A percentile compares a stretch with the other conserved stretches of the same genome.
These are phyloP conservation scores for Trematomus bernacchii DNA, from an alignment of 2,797 vertebrate species.

Conservation along the genomic window DNA sequence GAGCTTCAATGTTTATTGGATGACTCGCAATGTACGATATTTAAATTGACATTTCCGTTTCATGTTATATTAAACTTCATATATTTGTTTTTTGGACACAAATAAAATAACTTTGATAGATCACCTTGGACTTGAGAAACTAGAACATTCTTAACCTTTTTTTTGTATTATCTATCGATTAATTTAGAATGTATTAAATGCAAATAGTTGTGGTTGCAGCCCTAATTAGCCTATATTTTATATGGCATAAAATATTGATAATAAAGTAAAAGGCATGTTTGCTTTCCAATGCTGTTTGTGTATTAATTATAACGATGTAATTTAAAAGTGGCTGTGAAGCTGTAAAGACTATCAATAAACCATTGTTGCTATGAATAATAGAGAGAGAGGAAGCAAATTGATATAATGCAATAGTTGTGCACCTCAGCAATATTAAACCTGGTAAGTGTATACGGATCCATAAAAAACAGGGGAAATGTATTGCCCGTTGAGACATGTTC, in stretches of 20 bases:
- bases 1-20: not conserved
- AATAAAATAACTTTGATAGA: too few species aligned
- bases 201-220: too few species aligned
- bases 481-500: slow-evolving; percentile 79
- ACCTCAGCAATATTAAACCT: slow-evolving; percentile 76
- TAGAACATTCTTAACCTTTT: too few species aligned
- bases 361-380: slow-evolving; percentile 73
- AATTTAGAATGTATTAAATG: too few species aligned
- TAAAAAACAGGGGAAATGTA: slow-evolving; percentile 71
- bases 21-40: not conserved
- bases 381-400: slow-evolving; percentile 66
- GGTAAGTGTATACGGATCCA: slow-evolving; percentile 80
- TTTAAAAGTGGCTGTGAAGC: slow-evolving; percentile 47
- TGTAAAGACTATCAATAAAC: slow-evolving; percentile 52
- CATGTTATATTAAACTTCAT: too few species aligned
- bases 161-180: too few species aligned
- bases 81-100: too few species aligned
- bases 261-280: not conserved
- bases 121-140: too few species aligned
- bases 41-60: not conserved
- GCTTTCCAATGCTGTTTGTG: slow-evolving; percentile 3
- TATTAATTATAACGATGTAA: slow-evolving; percentile 59
- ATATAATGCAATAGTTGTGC: slow-evolving; percentile 76
- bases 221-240: not conserved
- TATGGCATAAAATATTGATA: not conserved